Conservation (phyloP, 2,113 vertebrate species). For the Xenotilapia caudafasciata region DNA sequence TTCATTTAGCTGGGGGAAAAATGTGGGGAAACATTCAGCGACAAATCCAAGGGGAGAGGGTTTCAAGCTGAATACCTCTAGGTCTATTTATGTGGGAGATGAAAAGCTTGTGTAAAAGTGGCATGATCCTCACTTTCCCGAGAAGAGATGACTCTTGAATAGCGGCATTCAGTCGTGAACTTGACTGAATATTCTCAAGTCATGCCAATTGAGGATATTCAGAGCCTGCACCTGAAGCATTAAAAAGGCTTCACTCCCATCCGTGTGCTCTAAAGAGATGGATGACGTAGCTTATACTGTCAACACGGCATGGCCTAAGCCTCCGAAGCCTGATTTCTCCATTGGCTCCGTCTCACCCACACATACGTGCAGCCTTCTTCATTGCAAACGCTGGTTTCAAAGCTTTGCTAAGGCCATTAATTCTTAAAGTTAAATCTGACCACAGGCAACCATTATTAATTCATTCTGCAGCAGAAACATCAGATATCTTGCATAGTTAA, state of each 20-base stretch:
- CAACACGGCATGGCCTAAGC: neutral
- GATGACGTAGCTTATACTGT: constrained; percentile 11
- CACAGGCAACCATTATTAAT: constrained; percentile 28
- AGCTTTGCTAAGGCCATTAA: constrained; percentile 30
- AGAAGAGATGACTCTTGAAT: constrained; percentile 9
- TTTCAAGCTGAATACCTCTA: constrained; percentile 35
- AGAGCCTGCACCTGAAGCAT: neutral
- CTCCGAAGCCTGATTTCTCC: neutral
- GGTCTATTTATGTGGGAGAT: constrained; percentile 40
- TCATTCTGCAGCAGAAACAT: constrained; percentile 21
- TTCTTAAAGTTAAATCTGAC: constrained; percentile 51
- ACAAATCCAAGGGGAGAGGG: constrained; percentile 30
- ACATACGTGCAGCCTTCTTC: neutral
- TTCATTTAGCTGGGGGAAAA: constrained; percentile 27
- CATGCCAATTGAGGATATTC: neutral
- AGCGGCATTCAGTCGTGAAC: neutral
- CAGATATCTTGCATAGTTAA: constrained; percentile 26
- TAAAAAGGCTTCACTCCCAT: constrained; percentile 9
- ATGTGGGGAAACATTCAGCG: constrained; percentile 7
- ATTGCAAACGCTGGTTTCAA: constrained; percentile 14
- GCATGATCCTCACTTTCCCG: neutral
- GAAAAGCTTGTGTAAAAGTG: constrained; percentile 25
- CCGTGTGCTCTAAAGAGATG: constrained; percentile 14
- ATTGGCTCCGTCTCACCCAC: neutral
- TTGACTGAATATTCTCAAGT: neutral